Percentiles rank a stretch among this genome's conserved stretches.
Evolutionary conservation across 1,140 invertebrate species (phyloP).

Genomic region (Apocrypta bakeri): DNA sequence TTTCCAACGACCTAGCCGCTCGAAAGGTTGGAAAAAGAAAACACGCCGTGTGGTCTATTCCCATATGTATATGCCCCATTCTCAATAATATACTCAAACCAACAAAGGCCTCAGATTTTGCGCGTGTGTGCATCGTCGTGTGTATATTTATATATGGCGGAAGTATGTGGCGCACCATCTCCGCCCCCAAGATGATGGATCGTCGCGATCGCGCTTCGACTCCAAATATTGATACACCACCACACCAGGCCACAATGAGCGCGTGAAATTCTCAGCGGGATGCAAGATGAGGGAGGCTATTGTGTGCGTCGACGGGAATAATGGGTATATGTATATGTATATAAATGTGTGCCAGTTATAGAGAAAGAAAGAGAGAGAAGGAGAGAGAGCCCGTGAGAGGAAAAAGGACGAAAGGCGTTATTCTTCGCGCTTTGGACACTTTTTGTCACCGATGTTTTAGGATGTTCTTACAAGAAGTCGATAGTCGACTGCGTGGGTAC

Average conservation of each 20-base stretch:
- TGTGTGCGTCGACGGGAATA: not conserved
- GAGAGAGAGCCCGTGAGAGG: too few species aligned
- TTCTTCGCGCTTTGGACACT: not conserved
- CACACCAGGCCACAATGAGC: not conserved
- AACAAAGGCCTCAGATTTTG: slow-evolving; percentile 1
- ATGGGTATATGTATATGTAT: not conserved
- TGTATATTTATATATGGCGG: not conserved
- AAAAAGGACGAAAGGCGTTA: slow-evolving; percentile 39
- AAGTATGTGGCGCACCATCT: not conserved
- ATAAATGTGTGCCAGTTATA: not conserved
- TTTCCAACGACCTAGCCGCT: not conserved
- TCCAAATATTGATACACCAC: slow-evolving; percentile 48
- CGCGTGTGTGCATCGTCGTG: not conserved
- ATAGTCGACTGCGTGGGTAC: not conserved
- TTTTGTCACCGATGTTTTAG: slow-evolving; percentile 39
- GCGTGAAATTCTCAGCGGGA: slow-evolving; percentile 38
- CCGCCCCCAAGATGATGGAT: slow-evolving; percentile 34
- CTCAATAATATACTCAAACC: not conserved
- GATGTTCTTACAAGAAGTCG: slow-evolving; percentile 16
- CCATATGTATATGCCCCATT: not conserved
- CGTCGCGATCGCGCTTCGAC: slow-evolving; percentile 20
- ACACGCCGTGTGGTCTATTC: slow-evolving; percentile 15
- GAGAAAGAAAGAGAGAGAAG: too few species aligned
- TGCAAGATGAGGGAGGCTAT: not conserved
- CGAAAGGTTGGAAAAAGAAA: not conserved